These are phyloP conservation scores for Holacanthella duospinosa DNA, from an alignment of 2,888 invertebrate species.

Conservation along the genomic window DNA sequence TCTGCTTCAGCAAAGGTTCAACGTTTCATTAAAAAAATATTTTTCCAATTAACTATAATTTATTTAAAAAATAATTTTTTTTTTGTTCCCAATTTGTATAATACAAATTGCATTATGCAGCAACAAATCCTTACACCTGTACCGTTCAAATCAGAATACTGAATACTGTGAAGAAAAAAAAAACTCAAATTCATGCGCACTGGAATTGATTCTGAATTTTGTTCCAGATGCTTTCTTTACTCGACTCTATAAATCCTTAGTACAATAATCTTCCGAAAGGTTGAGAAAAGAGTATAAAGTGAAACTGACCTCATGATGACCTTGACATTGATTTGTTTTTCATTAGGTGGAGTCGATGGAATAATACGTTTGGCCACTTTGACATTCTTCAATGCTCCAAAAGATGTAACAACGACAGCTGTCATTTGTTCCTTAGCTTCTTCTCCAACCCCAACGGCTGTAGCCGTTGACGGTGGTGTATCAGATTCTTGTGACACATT, in stretches of 20 bases:
- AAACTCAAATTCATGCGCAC: neutral
- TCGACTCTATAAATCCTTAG: neutral
- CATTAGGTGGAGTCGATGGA: conserved; percentile 56
- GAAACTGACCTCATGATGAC: conserved; percentile 74
- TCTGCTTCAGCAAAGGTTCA: too few relatives aligned
- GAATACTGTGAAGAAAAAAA: too few relatives aligned
- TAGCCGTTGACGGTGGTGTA: conserved; percentile 11
- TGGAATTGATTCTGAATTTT: conserved; percentile 1
- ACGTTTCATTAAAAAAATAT: too few relatives aligned
- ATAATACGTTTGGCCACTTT: conserved; percentile 72
- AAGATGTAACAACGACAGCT: conserved; percentile 70
- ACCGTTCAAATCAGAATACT: too few relatives aligned
- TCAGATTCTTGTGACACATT: conserved; percentile 1
- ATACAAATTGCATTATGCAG: too few relatives aligned
- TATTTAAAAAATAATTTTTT: too few relatives aligned
- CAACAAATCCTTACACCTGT: too few relatives aligned
- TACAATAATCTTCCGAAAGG: neutral
- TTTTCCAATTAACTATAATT: too few relatives aligned
- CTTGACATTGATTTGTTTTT: conserved; percentile 48
- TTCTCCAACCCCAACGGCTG: conserved; percentile 9
- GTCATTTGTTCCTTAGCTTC: conserved; percentile 56
- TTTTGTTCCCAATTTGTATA: too few relatives aligned
- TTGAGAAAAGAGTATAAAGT: neutral
- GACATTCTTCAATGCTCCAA: conserved; percentile 70
- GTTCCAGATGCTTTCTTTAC: conserved; percentile 8